Evolutionary conservation across 2,113 vertebrate genomes (phyloP).

Genomic region (Podocnemis expansa): DNA sequence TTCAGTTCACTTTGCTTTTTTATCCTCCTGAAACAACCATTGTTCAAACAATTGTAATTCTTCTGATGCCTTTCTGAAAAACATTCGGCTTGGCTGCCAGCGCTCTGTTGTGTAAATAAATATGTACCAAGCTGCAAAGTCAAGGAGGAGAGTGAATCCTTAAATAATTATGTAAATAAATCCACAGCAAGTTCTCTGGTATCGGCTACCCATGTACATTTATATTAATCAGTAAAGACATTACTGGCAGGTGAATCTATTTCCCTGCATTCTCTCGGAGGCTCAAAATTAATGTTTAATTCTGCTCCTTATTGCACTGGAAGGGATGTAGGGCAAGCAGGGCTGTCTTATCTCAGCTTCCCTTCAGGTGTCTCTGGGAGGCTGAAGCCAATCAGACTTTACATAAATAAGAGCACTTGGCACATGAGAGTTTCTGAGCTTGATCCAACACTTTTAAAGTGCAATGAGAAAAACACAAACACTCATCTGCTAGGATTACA

Average conservation of each 20-base stretch:
- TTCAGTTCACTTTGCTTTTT: slow-evolving; percentile 40
- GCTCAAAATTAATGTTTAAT: slow-evolving; percentile 51
- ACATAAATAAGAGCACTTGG: slow-evolving; percentile 8
- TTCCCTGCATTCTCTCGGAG: slow-evolving; percentile 34
- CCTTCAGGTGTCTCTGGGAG: slow-evolving; percentile 63
- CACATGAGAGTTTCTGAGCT: slow-evolving; percentile 12
- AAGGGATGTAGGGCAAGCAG: not conserved
- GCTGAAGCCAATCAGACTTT: slow-evolving; percentile 36
- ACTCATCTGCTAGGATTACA: slow-evolving; percentile 42
- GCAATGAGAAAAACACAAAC: slow-evolving; percentile 23
- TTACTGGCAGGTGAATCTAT: slow-evolving; percentile 57
- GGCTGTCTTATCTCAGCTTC: slow-evolving; percentile 41
- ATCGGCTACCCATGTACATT: slow-evolving; percentile 49
- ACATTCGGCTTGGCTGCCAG: slow-evolving; percentile 61
- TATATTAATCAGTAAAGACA: slow-evolving; percentile 65
- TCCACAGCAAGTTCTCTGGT: slow-evolving; percentile 35
- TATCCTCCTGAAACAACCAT: slow-evolving; percentile 63
- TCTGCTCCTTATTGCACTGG: not conserved
- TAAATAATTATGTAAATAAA: slow-evolving; percentile 77
- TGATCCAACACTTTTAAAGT: not conserved
- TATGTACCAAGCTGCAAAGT: slow-evolving; percentile 58
- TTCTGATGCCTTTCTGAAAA: slow-evolving; percentile 65
- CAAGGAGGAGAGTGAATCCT: slow-evolving; percentile 50
- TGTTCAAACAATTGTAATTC: slow-evolving; percentile 54
- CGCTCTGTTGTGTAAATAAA: slow-evolving; percentile 65